phyloP scores from a whole-genome alignment of 1,140 invertebrate species.

The Oryzaephilus surinamensis region DNA sequence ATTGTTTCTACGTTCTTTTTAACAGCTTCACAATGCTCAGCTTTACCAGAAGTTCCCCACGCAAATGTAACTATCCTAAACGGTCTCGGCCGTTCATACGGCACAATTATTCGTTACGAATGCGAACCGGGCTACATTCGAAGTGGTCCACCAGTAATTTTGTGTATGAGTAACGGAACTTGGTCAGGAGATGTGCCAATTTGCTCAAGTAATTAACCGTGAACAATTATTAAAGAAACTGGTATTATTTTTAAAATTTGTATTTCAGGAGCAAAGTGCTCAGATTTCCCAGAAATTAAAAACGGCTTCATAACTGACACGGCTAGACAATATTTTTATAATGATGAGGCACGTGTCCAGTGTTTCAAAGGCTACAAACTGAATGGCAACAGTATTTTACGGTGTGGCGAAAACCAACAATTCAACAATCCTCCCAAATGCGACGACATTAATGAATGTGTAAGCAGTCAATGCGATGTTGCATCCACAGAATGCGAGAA shows the following conservation, averaged over 20 bases:
- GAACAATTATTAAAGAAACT: neutral
- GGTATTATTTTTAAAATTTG: neutral
- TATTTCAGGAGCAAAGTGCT: slow-evolving; percentile 60
- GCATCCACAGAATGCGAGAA: slow-evolving; percentile 88
- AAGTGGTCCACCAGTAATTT: slow-evolving; percentile 76
- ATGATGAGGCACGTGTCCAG: slow-evolving; percentile 85
- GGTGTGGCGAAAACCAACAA: slow-evolving; percentile 74
- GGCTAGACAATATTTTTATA: slow-evolving; percentile 66
- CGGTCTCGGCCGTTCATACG: slow-evolving; percentile 87
- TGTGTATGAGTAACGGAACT: slow-evolving; percentile 93
- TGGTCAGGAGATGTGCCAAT: slow-evolving; percentile 88
- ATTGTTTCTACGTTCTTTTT: slow-evolving; percentile 22
- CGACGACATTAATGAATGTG: slow-evolving; percentile 90
- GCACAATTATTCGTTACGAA: slow-evolving; percentile 88
- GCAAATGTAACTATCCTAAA: slow-evolving; percentile 83
- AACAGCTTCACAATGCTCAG: slow-evolving; percentile 83
- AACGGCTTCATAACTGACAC: slow-evolving; percentile 77
- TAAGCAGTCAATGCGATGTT: slow-evolving; percentile 76
- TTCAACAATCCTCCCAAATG: slow-evolving; percentile 79
- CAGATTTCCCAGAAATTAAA: slow-evolving; percentile 68
- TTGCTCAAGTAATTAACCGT: slow-evolving; percentile 60
- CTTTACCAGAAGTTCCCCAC: slow-evolving; percentile 76
- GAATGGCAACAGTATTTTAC: slow-evolving; percentile 75
- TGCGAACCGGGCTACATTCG: slow-evolving; percentile 89
- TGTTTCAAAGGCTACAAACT: slow-evolving; percentile 83